A percentile compares a stretch with the other conserved stretches of the same genome.
Conservation (phyloP, 2,888 invertebrate species). For the Plagodis pulveraria region DNA sequence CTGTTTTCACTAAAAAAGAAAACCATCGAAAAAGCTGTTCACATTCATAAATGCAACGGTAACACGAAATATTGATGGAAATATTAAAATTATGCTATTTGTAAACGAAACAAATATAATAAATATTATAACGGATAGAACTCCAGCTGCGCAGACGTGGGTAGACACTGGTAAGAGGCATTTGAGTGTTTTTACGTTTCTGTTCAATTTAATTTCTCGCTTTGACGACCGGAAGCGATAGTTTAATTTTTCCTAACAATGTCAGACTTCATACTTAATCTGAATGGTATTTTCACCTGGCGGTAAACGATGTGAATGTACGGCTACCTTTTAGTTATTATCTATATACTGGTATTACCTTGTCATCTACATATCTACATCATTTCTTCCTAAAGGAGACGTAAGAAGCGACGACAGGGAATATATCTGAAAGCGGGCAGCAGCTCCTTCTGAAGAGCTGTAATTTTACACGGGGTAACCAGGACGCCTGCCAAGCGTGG, state of each 20-base stretch:
- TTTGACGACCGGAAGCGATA: slow-evolving; percentile 7
- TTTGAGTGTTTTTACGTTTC: neutral
- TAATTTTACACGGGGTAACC: too few species aligned
- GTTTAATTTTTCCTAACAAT: neutral
- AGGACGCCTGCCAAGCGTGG: too few species aligned
- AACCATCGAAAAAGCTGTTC: neutral
- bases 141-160: slow-evolving; percentile 19
- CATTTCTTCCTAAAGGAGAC: too few species aligned
- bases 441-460: too few species aligned
- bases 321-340: too few species aligned
- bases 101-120: slow-evolving; percentile 20
- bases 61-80: slow-evolving; percentile 23
- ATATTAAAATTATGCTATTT: slow-evolving; percentile 19
- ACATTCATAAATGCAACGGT: slow-evolving; percentile 28
- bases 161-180: neutral
- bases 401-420: too few species aligned
- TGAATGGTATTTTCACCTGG: neutral
- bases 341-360: too few species aligned
- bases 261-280: neutral
- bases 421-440: too few species aligned
- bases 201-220: neutral
- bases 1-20: neutral
- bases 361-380: too few species aligned
- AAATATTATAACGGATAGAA: slow-evolving; percentile 23
- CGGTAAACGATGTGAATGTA: too few species aligned